Percentiles rank a stretch among this genome's conserved stretches.
Conservation (phyloP, 2,888 invertebrate genomes). For the Notocelia uddmanniana region DNA sequence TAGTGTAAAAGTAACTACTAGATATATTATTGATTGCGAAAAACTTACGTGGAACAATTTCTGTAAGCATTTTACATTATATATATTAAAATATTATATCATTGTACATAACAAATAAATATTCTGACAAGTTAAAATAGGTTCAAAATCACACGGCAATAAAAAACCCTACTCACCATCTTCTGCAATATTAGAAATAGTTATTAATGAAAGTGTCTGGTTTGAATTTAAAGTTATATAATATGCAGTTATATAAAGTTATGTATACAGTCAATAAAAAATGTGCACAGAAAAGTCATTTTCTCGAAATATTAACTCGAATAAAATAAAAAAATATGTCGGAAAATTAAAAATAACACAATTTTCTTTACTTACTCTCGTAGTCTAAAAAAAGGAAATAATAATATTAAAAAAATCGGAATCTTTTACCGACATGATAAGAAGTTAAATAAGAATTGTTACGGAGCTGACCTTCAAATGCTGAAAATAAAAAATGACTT, state of each 20-base stretch:
- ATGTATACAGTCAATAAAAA: neutral
- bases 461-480: neutral
- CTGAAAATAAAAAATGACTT: neutral
- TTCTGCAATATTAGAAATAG: conserved; percentile 13
- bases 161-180: neutral
- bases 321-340: neutral
- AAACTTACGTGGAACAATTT: conserved; percentile 68
- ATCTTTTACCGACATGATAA: neutral
- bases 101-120: too few species aligned
- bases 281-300: neutral
- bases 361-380: conserved; percentile 55
- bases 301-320: neutral
- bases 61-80: conserved; percentile 54
- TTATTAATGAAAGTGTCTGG: neutral
- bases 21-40: neutral
- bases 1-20: neutral
- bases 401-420: neutral
- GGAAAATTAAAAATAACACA: neutral
- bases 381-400: conserved; percentile 55
- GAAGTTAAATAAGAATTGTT: neutral
- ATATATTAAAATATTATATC: conserved; percentile 7
- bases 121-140: too few species aligned
- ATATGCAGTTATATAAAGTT: too few species aligned
- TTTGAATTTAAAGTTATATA: neutral
- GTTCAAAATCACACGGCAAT: neutral